phyloP scores from a whole-genome alignment of 2,797 vertebrate species.

The Hemibagrus guttatus region DNA sequence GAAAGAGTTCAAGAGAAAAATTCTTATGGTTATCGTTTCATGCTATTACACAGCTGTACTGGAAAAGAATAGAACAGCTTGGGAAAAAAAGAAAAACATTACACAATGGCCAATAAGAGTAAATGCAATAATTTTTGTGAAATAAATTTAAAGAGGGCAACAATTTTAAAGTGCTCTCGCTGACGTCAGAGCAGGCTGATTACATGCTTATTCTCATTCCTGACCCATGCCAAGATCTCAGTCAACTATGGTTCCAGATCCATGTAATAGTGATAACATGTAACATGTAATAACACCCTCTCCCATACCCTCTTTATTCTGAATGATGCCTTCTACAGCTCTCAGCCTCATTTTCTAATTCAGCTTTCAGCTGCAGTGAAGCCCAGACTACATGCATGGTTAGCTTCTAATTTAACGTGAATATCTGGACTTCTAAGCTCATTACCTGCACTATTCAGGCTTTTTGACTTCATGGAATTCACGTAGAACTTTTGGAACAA shows the following conservation, averaged over 20 bases:
- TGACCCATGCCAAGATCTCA: not conserved
- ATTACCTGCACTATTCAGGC: not conserved
- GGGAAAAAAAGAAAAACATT: not conserved
- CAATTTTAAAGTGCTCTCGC: not conserved
- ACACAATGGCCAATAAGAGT: not conserved
- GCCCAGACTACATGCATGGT: slow-evolving; percentile 4
- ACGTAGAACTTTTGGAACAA: not conserved
- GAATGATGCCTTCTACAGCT: not conserved
- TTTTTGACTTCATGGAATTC: not conserved
- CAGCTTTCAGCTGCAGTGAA: not conserved
- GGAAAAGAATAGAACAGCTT: slow-evolving; percentile 29
- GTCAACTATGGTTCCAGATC: not conserved
- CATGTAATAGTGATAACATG: not conserved
- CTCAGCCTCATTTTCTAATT: not conserved
- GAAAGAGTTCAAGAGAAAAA: not conserved
- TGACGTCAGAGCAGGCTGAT: not conserved
- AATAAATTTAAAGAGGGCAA: not conserved
- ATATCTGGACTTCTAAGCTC: slow-evolving; percentile 4
- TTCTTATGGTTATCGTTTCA: not conserved
- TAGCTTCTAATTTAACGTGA: slow-evolving; percentile 7
- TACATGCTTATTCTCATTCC: not conserved
- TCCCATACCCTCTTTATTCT: not conserved
- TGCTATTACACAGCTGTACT: slow-evolving; percentile 30
- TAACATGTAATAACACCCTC: not conserved
- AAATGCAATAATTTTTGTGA: not conserved